Evolutionary conservation across 1,140 invertebrate species (phyloP), one percentile per base, ranked within the genome.

Genomic region (Bombus sibiricus): DNA sequence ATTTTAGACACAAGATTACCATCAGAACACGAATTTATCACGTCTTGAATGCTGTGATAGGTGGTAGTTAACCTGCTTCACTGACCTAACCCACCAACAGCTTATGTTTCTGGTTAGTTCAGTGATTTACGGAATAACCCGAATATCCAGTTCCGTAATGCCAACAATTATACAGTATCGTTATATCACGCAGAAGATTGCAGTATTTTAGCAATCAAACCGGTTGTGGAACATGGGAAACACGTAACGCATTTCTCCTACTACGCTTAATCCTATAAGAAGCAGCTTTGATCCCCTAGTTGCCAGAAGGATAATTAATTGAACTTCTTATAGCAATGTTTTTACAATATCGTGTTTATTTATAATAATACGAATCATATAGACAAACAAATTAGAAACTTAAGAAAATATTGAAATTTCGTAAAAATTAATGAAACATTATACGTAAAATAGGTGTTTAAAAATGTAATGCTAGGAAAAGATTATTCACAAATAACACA

Each of bases 51-150:
- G 13, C 18, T 37, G 28, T 41, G 68, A 80, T 80, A 72, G 83
- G 53, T 47, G 76, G 76, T 64, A 80, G 76, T 85, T 85, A 85
- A 85, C 76, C 76, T 43, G 77, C 68, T 85, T 80, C 32, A 57
- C 68, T 85, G 64, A 80, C 83, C 77, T 80, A 59, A 72, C 80
- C 79, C 53, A 34, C 47, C 47, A 25, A 34, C 75, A 71, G 66
- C 47, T 79, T 43, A 57, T 59, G 53, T 47, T 32, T 18, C 53
- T 37, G 68, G 77, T 39, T 25, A 43, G 77, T 43, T 64, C 77
- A 34, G 57, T 80, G 77, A 85, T 85, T 85, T 79, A 80, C 76
- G 77, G 77, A 72, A 80, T 80, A 85, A 85, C 83, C 83, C 43
- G 47, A 85, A 85, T 85, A 73, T 78, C 77, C 77, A 37, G 22